Percentiles rank a stretch among this genome's conserved stretches.
Conservation (phyloP, 2,888 invertebrate species). For the Torymus auratus region DNA sequence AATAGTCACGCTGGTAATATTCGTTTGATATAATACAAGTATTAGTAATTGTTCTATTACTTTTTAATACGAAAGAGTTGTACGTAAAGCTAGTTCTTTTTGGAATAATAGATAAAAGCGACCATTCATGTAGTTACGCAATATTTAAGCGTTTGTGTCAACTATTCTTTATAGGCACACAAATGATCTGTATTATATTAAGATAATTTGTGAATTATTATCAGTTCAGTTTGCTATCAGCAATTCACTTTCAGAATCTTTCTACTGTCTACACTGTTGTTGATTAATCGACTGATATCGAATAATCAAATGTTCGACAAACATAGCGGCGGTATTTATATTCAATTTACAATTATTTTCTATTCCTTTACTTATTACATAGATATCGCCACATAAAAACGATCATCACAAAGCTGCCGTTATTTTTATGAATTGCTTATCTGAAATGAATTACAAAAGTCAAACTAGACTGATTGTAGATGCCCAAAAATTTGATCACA, state of each 20-base stretch:
- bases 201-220: constrained; percentile 26
- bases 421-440: background rate
- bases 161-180: constrained; percentile 23
- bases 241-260: constrained; percentile 33
- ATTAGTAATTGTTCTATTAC: background rate
- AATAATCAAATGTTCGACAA: constrained; percentile 12
- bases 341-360: background rate
- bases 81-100: constrained; percentile 46
- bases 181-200: constrained; percentile 16
- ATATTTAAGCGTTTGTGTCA: constrained; percentile 12
- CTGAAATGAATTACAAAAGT: constrained; percentile 15
- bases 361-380: background rate
- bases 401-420: background rate
- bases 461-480: constrained; percentile 4
- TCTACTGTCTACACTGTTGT: background rate
- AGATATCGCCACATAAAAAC: too few relatives aligned
- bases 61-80: constrained; percentile 32
- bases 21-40: constrained; percentile 30
- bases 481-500: too few relatives aligned
- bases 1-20: constrained; percentile 35
- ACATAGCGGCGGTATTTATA: background rate
- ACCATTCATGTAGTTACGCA: constrained; percentile 26
- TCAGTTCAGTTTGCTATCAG: constrained; percentile 38
- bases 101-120: constrained; percentile 29
- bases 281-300: constrained; percentile 4